Evolutionary conservation across 1,140 invertebrate species (phyloP), one percentile per base, ranked within the genome.

Genomic region (Melitaea cinxia): DNA sequence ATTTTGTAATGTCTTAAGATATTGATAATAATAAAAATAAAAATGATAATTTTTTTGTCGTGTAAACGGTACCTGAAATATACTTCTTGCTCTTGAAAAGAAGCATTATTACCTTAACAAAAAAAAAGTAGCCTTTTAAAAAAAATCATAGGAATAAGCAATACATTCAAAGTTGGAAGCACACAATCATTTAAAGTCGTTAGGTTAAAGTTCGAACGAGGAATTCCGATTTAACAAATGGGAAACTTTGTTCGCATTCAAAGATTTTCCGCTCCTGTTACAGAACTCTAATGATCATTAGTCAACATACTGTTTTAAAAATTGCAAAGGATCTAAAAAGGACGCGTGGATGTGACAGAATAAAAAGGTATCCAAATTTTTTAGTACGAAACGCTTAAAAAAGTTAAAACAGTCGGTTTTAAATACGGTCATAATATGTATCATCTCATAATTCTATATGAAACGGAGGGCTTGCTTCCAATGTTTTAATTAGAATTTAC

Each of bases 211-310:
- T 47, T 47, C 7, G 49, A 56, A 42, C 26, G 15, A 15, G 26
- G 24, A 28, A 56, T 23, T 26, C 21, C n/a, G 33, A n/a, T 56
- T 17, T 24, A 42, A 56, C 54, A 56, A 56, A 56, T 19, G 30
- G 1, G 14, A 15, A 56, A 56, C 54, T 56, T 56, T 42, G 23
- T 56, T 39, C 21, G 3, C 14, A 56, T 21, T 45, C 7, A 37
- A 45, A 56, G 54, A 21, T 42, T 42, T 42, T 15, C 37, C 15
- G 7, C 33, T 39, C 54, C 42, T 37, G 54, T 56, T 56, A 56
- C 42, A 26, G 19, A 56, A 56, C 19, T 56, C 19, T 14, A 56
- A 56, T 37, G 54, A 56, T 56, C 54, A 56, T 56, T 56, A 56
- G 54, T 56, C 42, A 23, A 47, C 42, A 56, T 17, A 42, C 21